These are phyloP conservation scores for Leucania comma DNA, from an alignment of 2,888 invertebrate species.

Conservation along the genomic window DNA sequence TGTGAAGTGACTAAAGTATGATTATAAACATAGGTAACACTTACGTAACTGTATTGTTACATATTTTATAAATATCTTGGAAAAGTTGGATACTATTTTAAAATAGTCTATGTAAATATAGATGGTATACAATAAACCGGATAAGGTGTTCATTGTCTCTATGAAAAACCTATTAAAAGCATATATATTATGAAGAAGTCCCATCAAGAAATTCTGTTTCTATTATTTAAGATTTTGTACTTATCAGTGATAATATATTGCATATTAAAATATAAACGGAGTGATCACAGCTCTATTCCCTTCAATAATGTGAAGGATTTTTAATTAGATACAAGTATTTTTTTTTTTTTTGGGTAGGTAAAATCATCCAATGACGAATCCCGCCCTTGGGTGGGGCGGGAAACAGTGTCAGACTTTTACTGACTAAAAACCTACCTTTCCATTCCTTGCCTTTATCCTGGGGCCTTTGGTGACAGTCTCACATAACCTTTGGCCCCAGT, in stretches of 20 bases:
- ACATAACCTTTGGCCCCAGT: no score
- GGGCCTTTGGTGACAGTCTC: no score
- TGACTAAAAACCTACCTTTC: no score
- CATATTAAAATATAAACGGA: background rate
- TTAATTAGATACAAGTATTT: background rate
- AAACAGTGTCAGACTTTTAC: no score
- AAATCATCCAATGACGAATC: no score
- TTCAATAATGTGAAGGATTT: background rate
- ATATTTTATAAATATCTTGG: background rate
- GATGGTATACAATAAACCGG: background rate
- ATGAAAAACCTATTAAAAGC: background rate
- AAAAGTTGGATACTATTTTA: background rate
- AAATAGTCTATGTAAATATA: background rate
- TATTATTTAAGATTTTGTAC: no score
- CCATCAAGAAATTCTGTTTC: no score
- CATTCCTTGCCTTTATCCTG: no score
- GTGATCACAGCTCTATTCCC: background rate
- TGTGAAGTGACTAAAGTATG: constrained; percentile 17
- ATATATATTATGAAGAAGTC: no score
- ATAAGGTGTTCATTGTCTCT: background rate
- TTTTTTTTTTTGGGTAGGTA: no score
- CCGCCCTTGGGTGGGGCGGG: no score
- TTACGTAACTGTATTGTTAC: background rate
- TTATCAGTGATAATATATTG: background rate
- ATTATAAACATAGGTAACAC: background rate